Evolutionary conservation across 2,888 invertebrate species (phyloP).

Genomic region (Spisula solida): DNA sequence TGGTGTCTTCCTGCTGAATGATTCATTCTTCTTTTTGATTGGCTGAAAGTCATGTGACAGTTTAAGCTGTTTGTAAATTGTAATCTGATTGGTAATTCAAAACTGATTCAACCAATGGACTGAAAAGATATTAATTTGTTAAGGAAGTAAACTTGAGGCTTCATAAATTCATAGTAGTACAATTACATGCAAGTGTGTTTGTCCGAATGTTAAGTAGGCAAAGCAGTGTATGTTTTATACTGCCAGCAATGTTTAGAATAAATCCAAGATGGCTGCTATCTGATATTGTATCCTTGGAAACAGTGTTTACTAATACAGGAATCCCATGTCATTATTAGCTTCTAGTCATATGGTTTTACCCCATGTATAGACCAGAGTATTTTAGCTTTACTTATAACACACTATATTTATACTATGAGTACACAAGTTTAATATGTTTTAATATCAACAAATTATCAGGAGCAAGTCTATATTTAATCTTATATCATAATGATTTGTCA

Average conservation of each 20-base stretch:
- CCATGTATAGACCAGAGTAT: constrained; percentile 22
- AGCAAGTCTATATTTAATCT: too few relatives aligned
- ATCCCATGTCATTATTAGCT: constrained; percentile 10
- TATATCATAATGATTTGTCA: too few relatives aligned
- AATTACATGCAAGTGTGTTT: neutral
- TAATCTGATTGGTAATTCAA: neutral
- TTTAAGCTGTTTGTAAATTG: neutral
- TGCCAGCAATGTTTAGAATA: constrained; percentile 48
- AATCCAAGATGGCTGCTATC: constrained; percentile 44
- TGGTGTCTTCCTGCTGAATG: neutral
- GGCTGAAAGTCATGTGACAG: constrained; percentile 15
- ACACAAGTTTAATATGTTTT: neutral
- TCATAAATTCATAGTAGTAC: neutral
- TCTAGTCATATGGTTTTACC: constrained; percentile 7
- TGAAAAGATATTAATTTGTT: neutral
- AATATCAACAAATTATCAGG: too few relatives aligned
- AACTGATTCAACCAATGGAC: neutral
- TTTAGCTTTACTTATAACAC: constrained; percentile 22
- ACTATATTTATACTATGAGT: constrained; percentile 11
- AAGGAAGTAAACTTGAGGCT: neutral
- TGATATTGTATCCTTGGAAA: neutral
- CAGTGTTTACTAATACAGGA: constrained; percentile 3
- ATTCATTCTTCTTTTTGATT: constrained; percentile 10
- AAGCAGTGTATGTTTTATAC: constrained; percentile 37
- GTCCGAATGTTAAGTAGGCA: constrained; percentile 11